Evolutionary conservation across 2,113 vertebrate species (phyloP).

Genomic region (Pelusios castaneus): DNA sequence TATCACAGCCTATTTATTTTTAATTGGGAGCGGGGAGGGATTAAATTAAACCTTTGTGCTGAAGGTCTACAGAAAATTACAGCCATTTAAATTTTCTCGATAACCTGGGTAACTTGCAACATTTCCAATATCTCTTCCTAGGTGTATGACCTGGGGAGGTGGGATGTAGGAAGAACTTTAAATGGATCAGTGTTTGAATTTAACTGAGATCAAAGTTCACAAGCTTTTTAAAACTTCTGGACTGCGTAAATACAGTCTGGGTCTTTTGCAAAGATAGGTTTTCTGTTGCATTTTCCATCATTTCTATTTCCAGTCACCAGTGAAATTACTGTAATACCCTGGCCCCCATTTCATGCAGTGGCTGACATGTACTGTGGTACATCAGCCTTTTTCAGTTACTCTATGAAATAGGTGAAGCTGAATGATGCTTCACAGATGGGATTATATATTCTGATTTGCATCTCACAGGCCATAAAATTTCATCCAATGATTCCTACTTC

Average conservation of each 20-base stretch:
- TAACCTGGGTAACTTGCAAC: not conserved
- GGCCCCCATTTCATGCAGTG: not conserved
- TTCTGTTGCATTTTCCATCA: not conserved
- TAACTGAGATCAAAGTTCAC: not conserved
- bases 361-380: not conserved
- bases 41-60: not conserved
- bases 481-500: constrained; percentile 8
- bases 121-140: not conserved
- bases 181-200: not conserved
- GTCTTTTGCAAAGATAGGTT: not conserved
- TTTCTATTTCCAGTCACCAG: not conserved
- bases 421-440: not conserved
- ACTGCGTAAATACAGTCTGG: not conserved
- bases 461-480: constrained; percentile 33
- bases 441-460: not conserved
- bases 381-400: not conserved
- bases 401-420: not conserved
- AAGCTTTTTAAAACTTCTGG: not conserved
- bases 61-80: not conserved
- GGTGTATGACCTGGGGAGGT: not conserved
- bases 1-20: constrained; percentile 26
- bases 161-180: not conserved
- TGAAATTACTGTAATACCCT: not conserved
- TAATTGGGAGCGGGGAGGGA: not conserved
- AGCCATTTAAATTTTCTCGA: constrained; percentile 22